Evolutionary conservation across 2,888 invertebrate genomes (phyloP), one percentile per base, ranked within the genome.

Genomic region (Pocota personata): DNA sequence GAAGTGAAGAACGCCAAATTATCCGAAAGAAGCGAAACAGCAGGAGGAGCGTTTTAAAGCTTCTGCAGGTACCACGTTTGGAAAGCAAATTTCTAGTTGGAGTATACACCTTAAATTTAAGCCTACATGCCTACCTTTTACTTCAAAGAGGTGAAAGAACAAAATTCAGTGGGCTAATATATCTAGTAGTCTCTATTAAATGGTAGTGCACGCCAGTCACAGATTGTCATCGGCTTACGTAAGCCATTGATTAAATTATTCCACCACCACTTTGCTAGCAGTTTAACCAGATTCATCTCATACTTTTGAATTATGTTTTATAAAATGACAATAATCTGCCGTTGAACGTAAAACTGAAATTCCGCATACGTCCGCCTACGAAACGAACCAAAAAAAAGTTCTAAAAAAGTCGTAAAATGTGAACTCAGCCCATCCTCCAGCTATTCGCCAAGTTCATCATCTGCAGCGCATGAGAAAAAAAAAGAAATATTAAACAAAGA

Each of bases 401-500:
- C 43, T 64, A 57, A 72, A 79, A 77, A 64, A 72, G 57, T 57
- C 72, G 37, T 79, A 79, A 79, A 79, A 62, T 48, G 3, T 72
- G 64, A 64, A 46, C 75, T 64, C 35, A 48, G 24, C 55, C 16
- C 72, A 14, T 32, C 57, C 79, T n/a, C 3, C 32, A 10, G 35
- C 40, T 14, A 40, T 40, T 40, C 40, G 14, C 1, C 57, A 64
- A 46, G 72, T 72, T 64, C 64, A 72, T 79, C 79, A 66, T 79
- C 79, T 46, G 64, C 40, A 48, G 48, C n/a, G 30, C 27, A 27
- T 35, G 48, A 57, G 37, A 35, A 19, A 8, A 50, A 57, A 71
- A 84, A 75, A 69, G 71, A 57, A 40, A 21, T 71, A 76, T 76
- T 66, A 76, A 82, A 82, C 46, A 82, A 82, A 32, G 62, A 86